Evolutionary conservation across 2,888 invertebrate genomes (phyloP), one percentile per base, ranked within the genome.

Genomic region (Dynastes tityus): DNA sequence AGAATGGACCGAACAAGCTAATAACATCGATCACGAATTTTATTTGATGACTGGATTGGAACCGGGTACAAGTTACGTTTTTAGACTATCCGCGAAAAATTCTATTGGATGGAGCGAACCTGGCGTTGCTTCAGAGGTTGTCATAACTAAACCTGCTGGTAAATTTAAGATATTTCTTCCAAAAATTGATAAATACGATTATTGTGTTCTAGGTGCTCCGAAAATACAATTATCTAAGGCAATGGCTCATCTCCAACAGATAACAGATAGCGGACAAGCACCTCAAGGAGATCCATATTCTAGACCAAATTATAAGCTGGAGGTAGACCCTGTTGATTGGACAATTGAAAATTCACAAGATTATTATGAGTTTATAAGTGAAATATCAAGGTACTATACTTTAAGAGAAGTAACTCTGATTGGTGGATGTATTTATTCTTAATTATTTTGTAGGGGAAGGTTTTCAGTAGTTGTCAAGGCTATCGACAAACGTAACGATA

Each of bases 1-100:
- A 78, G 94, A 95, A 68, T 99, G 99, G 99, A 92, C 92, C 22
- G 94, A 95, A 65, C 93, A 95, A 29, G 95, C 95, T 2, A 94
- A 94, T 82, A 97, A 97, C 86, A 96, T 98, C 81, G 97, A 97
- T 88, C 97, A 97, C 85, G 98, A 99, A 87, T 98, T 97, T 88
- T 98, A 94, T 87, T 90, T 98, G 16, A 92, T 98, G 1, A 92
- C 92, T 82, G 93, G 94, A 81, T 61, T 99, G n/a, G 90, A 92
- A 75, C 93, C 96, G 0, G 92, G 94, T 82, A 94, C 94, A 40
- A 93, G 93, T 84, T 98, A 99, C 89, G 94, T 96, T 83, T 98
- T 98, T 90, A 91, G 98, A 79, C 90, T 98, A 45, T 93, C 96
- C 0, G 96, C 97, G 0, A 92, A 94, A 82, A 99, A 99, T 89